phyloP scores from a whole-genome alignment of 2,797 vertebrate genomes.

The Echeneis naucrates region DNA sequence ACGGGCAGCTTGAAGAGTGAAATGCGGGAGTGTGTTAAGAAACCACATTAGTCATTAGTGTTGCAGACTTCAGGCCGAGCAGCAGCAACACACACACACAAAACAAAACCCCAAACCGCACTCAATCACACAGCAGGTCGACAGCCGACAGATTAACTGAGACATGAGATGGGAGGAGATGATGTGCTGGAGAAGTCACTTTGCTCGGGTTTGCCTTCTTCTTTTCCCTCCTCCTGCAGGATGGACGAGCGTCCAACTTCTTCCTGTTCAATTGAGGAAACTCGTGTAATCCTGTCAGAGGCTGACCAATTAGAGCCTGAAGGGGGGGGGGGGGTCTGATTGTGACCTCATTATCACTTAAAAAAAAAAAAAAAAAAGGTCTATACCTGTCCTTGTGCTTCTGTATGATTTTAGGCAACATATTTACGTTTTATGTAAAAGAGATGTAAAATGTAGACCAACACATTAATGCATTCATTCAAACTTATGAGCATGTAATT shows the following conservation, averaged over 20 bases:
- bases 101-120: too few relatives aligned
- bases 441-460: not conserved
- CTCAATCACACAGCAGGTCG: constrained; percentile 30
- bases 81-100: too few relatives aligned
- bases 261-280: constrained; percentile 73
- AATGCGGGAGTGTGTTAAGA: constrained; percentile 42
- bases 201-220: not conserved
- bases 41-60: constrained; percentile 55
- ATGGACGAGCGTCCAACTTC: constrained; percentile 53
- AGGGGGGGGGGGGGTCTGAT: constrained; percentile 24
- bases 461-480: too few relatives aligned
- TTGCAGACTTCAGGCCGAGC: constrained; percentile 33
- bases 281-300: constrained; percentile 70
- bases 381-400: too few relatives aligned
- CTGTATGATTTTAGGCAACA: too few relatives aligned
- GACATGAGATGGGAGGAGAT: too few relatives aligned
- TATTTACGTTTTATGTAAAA: too few relatives aligned
- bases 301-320: constrained; percentile 71
- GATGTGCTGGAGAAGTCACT: not conserved
- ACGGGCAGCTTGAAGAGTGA: constrained; percentile 32
- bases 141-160: not conserved
- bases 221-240: constrained; percentile 1
- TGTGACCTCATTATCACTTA: constrained; percentile 48
- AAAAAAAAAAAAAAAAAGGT: too few relatives aligned
- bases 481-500: too few relatives aligned